Conservation (phyloP, 2,797 vertebrate species). For the Sarcophilus harrisii region DNA sequence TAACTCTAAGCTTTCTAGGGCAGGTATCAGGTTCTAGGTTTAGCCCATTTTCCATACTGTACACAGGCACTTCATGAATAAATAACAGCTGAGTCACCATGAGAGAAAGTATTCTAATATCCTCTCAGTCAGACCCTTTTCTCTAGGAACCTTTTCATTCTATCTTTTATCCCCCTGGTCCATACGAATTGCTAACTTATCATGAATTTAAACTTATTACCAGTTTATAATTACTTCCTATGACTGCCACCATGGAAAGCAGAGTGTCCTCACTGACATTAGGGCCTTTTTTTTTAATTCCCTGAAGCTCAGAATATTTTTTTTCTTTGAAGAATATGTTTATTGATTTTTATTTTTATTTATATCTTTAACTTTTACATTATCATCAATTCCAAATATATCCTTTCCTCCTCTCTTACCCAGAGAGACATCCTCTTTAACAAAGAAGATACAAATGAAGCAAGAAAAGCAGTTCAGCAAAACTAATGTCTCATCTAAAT, state of each 20-base stretch:
- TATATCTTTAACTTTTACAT: neutral
- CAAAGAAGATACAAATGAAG: neutral
- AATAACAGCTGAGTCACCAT: conserved; percentile 56
- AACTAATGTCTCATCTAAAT: neutral
- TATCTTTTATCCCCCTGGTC: neutral
- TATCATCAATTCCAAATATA: neutral
- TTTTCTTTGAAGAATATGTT: neutral
- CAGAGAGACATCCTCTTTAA: neutral
- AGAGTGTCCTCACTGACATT: conserved; percentile 7
- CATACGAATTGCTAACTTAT: neutral
- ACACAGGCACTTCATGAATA: conserved; percentile 60
- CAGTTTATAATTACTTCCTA: neutral
- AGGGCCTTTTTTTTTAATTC: conserved; percentile 18
- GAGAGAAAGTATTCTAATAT: conserved; percentile 39
- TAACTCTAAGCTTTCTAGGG: neutral
- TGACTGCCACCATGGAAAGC: conserved; percentile 21
- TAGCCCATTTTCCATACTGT: conserved; percentile 63
- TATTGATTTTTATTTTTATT: neutral
- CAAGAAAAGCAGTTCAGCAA: neutral
- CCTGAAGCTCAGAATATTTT: neutral
- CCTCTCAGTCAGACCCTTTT: conserved; percentile 4
- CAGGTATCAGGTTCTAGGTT: conserved; percentile 35
- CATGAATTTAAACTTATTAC: neutral
- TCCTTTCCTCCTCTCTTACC: neutral
- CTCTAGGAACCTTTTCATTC: conserved; percentile 18